These are phyloP conservation scores for Myzus persicae DNA, from an alignment of 1,140 invertebrate species.

Conservation along the genomic window DNA sequence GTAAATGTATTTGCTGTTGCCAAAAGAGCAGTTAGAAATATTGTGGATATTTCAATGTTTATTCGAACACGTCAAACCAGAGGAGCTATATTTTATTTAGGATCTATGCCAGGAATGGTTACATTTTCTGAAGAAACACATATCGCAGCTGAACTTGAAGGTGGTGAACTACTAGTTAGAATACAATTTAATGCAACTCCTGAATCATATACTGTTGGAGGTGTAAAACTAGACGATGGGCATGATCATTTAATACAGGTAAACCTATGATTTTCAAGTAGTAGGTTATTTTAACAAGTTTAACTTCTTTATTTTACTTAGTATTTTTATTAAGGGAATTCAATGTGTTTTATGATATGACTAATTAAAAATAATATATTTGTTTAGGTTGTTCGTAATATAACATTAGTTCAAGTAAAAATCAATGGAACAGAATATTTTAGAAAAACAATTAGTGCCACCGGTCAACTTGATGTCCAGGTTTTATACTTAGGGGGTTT, in stretches of 20 bases:
- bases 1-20: constrained; percentile 75
- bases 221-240: constrained; percentile 84
- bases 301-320: background rate
- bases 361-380: background rate
- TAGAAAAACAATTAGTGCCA: constrained; percentile 82
- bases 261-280: constrained; percentile 56
- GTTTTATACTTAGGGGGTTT: constrained; percentile 82
- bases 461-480: constrained; percentile 80
- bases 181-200: constrained; percentile 82
- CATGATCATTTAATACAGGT: constrained; percentile 85
- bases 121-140: constrained; percentile 71
- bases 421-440: constrained; percentile 88
- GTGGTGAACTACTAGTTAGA: constrained; percentile 78
- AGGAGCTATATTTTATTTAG: constrained; percentile 89
- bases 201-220: constrained; percentile 81
- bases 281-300: background rate
- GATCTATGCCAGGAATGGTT: constrained; percentile 70
- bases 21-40: constrained; percentile 74
- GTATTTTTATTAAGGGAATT: background rate
- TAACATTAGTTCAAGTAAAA: constrained; percentile 81
- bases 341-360: background rate
- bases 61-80: constrained; percentile 82
- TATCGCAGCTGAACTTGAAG: constrained; percentile 78
- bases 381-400: constrained; percentile 76
- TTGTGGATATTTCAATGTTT: constrained; percentile 92